Base-by-base conservation (phyloP, 2,113 vertebrate species). In the Dunckerocampus dactyliophorus region DNA sequence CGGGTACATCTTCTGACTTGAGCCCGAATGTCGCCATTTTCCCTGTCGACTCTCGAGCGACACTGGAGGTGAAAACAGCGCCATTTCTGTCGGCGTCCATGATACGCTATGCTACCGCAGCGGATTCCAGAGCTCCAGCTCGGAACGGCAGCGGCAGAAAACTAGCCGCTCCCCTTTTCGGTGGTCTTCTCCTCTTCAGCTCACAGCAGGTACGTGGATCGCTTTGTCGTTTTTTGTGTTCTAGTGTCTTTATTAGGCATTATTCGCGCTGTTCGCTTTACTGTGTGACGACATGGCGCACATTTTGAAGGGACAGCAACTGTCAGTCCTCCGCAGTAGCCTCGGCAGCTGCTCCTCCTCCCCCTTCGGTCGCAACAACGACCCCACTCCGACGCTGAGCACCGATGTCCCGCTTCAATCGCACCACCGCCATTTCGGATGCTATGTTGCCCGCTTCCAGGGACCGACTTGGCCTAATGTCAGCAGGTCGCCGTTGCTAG, bases 111-210 rank as follows among this genome's bases (percentile, higher is more conserved):
- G 89, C 86, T 81, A 85, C 86, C 85, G 88, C 88, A 88, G 84
- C 86, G 84, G 88, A 89, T 86, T 87, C 86, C 90, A 84, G 88
- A 89, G 91, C 90, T 74, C 63, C 77, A 90, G 89, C 89, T 89
- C 87, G 87, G 87, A 86, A 87, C 88, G 84, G 88, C 87, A 88
- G 89, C 91, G 89, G 89, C 84, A 88, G 88, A 90, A 82, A 90
- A 88, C 49, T 89, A 83, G 80, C 86, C 85, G 88, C 88, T 90
- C 89, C 88, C 85, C 85, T 87, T 34, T 87, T 85, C 75, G 80
- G 81, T 72, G 80, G 73, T 81, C 78, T 76, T 75, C 77, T 77
- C 68, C 62, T 81, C 88, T 80, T 83, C 85, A 79, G 80, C 69
- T 71, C 69, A 73, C 85, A 83, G 87, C 89, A 89, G 88, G 90